Conservation (phyloP, 2,888 invertebrate genomes). For the Chrysolina haemoptera region DNA sequence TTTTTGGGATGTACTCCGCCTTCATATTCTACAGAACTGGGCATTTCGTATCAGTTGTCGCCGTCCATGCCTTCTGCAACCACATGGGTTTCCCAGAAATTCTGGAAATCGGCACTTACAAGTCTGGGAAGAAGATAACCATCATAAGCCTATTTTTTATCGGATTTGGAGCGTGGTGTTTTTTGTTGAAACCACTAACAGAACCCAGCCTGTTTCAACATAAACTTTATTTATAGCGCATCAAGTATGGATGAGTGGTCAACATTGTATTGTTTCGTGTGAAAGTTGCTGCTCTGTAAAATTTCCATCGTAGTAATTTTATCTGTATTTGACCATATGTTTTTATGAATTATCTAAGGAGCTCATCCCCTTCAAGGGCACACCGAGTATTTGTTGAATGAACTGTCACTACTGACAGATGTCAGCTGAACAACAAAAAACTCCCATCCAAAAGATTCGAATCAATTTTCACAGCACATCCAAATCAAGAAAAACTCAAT, state of each 20-base stretch:
- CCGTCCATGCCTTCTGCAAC: conserved; percentile 96
- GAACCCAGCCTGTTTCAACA: conserved; percentile 71
- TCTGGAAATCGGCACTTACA: conserved; percentile 77
- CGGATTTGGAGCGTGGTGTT: conserved; percentile 85
- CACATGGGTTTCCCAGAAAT: conserved; percentile 97
- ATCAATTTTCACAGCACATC: too few relatives aligned
- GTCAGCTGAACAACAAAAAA: too few relatives aligned
- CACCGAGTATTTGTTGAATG: too few relatives aligned
- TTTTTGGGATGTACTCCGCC: conserved; percentile 97
- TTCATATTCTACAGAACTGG: conserved; percentile 92
- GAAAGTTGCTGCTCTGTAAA: too few relatives aligned
- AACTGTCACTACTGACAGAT: too few relatives aligned
- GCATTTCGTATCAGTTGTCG: conserved; percentile 88
- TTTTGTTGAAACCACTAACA: conserved; percentile 84
- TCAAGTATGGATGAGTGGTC: neutral
- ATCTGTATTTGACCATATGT: too few relatives aligned
- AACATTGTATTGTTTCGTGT: too few relatives aligned
- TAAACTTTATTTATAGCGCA: conserved; percentile 33
- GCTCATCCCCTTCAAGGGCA: too few relatives aligned
- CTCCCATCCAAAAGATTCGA: too few relatives aligned
- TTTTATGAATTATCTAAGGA: too few relatives aligned
- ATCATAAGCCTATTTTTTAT: conserved; percentile 79
- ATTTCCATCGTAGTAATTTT: too few relatives aligned
- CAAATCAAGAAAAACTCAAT: too few relatives aligned
- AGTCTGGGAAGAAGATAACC: conserved; percentile 73